These are phyloP conservation scores for Himalopsyche kuldschensis DNA, from an alignment of 2,888 invertebrate species.

Conservation along the genomic window DNA sequence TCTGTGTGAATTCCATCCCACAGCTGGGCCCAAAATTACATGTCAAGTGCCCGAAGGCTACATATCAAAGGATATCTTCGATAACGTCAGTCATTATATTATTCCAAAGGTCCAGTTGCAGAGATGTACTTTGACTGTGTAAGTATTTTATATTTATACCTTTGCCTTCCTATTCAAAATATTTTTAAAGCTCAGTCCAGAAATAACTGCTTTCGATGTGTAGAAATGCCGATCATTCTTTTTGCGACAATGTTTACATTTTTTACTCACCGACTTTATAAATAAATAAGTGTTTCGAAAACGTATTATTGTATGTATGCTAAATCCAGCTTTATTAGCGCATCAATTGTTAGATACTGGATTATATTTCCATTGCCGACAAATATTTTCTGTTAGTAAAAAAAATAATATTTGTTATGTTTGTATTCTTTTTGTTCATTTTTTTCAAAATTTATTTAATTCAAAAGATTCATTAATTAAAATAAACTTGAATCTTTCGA, in stretches of 20 bases:
- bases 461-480: too few relatives aligned
- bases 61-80: conserved; percentile 79
- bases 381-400: too few relatives aligned
- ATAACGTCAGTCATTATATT: conserved; percentile 79
- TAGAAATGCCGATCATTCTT: not conserved
- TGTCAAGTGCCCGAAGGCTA: conserved; percentile 80
- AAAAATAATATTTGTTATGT: too few relatives aligned
- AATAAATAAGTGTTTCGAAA: too few relatives aligned
- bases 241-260: not conserved
- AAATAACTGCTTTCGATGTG: not conserved
- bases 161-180: not conserved
- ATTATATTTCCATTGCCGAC: too few relatives aligned
- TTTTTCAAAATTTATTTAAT: too few relatives aligned
- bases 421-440: too few relatives aligned
- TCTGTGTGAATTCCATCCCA: conserved; percentile 75
- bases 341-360: too few relatives aligned
- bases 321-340: too few relatives aligned
- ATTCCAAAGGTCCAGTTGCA: conserved; percentile 83
- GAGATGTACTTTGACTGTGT: conserved; percentile 78
- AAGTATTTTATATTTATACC: conserved; percentile 48
- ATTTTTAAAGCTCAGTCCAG: not conserved
- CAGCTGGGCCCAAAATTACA: conserved; percentile 76
- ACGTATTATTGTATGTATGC: too few relatives aligned
- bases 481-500: too few relatives aligned
- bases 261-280: conserved; percentile 35